Evolutionary conservation across 2,797 vertebrate genomes (phyloP).

Genomic region (Tarsius wallacei): DNA sequence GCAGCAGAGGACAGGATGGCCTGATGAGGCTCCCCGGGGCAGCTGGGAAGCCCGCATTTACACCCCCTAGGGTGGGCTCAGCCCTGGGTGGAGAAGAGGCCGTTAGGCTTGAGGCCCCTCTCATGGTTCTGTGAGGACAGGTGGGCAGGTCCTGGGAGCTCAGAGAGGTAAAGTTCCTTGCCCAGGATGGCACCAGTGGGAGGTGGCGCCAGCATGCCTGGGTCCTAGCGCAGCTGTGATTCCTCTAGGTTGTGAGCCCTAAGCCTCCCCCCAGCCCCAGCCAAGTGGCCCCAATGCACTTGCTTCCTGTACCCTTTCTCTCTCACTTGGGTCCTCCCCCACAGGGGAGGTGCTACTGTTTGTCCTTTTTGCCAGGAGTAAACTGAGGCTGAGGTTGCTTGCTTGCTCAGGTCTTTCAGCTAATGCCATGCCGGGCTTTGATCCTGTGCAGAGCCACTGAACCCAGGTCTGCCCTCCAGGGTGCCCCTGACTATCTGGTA

Average conservation of each 20-base stretch:
- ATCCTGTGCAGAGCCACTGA: not conserved
- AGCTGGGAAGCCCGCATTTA: accelerated
- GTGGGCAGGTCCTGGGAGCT: not conserved
- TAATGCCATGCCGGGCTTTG: not conserved
- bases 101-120: not conserved
- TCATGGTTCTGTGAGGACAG: accelerated
- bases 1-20: accelerated
- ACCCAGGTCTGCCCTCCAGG: not conserved
- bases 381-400: not conserved
- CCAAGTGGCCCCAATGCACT: accelerated
- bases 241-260: accelerated
- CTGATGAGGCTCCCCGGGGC: accelerated
- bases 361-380: no score
- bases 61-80: not conserved
- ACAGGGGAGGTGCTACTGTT: accelerated
- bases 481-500: accelerated
- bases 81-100: not conserved
- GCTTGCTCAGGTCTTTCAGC: accelerated
- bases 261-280: no score
- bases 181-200: accelerated
- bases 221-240: accelerated
- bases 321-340: not conserved
- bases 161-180: accelerated
- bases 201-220: accelerated
- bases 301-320: not conserved